Conservation (phyloP, 1,140 invertebrate species). For the Leptinotarsa texana region DNA sequence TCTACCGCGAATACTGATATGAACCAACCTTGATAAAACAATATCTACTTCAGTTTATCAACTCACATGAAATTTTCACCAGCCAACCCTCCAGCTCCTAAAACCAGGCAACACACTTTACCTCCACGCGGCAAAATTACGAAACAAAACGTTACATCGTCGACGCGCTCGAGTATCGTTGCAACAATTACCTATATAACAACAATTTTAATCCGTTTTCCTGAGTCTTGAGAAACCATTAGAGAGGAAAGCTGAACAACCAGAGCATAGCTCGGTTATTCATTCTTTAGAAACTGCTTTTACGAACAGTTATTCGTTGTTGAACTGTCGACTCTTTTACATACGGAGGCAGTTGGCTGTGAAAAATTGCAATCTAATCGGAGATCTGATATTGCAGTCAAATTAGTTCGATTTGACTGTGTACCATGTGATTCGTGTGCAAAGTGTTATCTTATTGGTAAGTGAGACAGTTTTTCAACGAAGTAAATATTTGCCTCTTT, state of each 20-base stretch:
- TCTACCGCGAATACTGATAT: no score
- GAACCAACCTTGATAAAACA: no score
- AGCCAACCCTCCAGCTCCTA: not conserved
- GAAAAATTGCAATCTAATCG: not conserved
- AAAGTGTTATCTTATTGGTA: not conserved
- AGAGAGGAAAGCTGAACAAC: conserved; percentile 11
- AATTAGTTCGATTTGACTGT: not conserved
- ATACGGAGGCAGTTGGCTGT: not conserved
- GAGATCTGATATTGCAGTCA: not conserved
- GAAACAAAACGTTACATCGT: conserved; percentile 14
- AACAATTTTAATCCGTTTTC: conserved; percentile 4
- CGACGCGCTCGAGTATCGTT: not conserved
- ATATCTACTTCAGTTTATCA: no score
- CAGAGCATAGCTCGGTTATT: conserved; percentile 8
- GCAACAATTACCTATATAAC: conserved; percentile 12
- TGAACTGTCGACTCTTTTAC: not conserved
- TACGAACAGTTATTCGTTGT: not conserved
- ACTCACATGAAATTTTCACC: no score
- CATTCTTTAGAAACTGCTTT: not conserved
- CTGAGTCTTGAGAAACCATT: conserved; percentile 10
- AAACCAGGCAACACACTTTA: not conserved
- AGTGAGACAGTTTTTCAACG: no score
- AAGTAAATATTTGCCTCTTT: no score
- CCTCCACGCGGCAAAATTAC: conserved; percentile 19
- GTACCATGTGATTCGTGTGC: not conserved